phyloP scores from a whole-genome alignment of 1,140 invertebrate genomes.

The Rhagoletis pomonella region DNA sequence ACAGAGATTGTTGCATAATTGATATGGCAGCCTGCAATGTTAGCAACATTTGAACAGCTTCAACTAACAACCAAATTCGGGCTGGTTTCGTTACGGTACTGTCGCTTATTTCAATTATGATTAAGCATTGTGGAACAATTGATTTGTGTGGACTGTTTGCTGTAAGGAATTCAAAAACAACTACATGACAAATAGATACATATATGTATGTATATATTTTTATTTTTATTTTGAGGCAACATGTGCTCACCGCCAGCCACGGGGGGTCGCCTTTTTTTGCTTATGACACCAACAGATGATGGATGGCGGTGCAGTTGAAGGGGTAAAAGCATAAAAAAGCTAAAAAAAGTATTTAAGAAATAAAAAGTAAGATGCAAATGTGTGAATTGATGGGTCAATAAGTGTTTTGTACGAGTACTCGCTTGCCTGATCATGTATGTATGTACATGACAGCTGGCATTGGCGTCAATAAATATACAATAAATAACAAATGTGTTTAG shows the following conservation, averaged over 20 bases:
- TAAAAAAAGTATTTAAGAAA: background rate
- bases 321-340: background rate
- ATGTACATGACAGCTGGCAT: too few relatives aligned
- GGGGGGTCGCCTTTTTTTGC: background rate
- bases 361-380: background rate
- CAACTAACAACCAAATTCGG: background rate
- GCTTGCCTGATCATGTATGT: too few relatives aligned
- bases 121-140: constrained; percentile 15
- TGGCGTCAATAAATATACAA: too few relatives aligned
- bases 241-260: background rate
- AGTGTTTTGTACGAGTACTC: background rate
- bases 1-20: background rate
- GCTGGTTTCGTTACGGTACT: background rate
- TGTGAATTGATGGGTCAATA: constrained; percentile 21
- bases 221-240: background rate
- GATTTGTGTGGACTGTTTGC: constrained; percentile 2
- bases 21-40: background rate
- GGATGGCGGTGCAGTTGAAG: background rate
- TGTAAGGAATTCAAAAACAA: background rate
- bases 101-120: background rate
- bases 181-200: too few relatives aligned
- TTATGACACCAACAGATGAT: background rate
- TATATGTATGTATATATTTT: background rate
- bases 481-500: background rate
- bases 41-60: background rate